Base-by-base conservation (phyloP, 2,797 vertebrate genomes). In the Brachyrhaphis roseni region DNA sequence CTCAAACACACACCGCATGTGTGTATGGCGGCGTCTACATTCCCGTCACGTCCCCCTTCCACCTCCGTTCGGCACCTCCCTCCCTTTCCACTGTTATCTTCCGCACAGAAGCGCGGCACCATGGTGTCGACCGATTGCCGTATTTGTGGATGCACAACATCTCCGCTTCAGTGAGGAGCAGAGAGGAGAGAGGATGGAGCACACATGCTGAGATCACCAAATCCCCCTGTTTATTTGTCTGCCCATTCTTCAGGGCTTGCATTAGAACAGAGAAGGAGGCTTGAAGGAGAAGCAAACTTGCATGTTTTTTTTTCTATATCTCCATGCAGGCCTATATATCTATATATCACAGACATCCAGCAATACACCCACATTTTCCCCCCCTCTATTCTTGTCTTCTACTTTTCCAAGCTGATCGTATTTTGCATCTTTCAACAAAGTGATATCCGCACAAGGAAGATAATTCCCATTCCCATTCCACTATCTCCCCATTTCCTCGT, bases 11-110 rank as follows among this genome's bases (percentile, higher is more conserved):
- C 12, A n/a, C 43, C 3, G 2, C 2, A 20, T 10, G 71, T 84
- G 75, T 45, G 45, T 76, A 77, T 23, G 10, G 41, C 1, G 34
- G 46, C 39, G 41, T 93, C 86, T 84, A 76, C 72, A 93, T 92
- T 92, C 91, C 70, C 28, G 86, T 91, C 91, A 93, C 88, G 89
- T 94, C 80, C 86, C 82, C 79, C 62, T 86, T 83, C 74, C 86
- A 90, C 85, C 82, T 84, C 82, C 84, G 31, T n/a, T 55, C 75
- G 74, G 84, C 78, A 34, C 82, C 86, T 82, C 89, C 72, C 90
- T 89, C 82, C 20, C 89, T 64, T 53, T 81, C 78, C 80, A 46
- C 86, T 82, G 45, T 81, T 78, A 53, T 88, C 90, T 88, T 83
- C 88, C 74, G 80, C 82, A 53, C 72, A 85, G 78, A 79, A 59